Base-by-base conservation (phyloP, 2,888 invertebrate species). In the Boloria selene region DNA sequence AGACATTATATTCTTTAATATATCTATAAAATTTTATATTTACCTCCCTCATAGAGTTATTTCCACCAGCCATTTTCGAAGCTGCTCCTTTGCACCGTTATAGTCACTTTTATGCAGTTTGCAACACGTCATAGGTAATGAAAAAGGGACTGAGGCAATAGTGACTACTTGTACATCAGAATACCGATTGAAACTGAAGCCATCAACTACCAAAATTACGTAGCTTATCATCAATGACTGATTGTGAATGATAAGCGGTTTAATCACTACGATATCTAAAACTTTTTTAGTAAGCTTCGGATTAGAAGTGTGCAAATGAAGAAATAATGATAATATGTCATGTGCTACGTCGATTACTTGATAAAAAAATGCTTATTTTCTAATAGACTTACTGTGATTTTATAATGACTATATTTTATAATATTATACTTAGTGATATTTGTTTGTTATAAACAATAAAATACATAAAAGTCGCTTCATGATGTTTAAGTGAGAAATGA, bases 41-140 rank as follows among this genome's bases (percentile, higher is more conserved):
- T 22, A 56, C 88, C 87, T 84, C 81, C 71, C 79, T 86, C 79
- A 86, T 77, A 83, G 83, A 10, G 80, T 85, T 70, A 80, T 87
- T 78, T 83, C 80, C 77, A 80, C 80, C 73, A 81, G 79, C 85
- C 89, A 89, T 84, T 81, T 75, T 70, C 72, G 73, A 60, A 75
- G 74, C 45, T 74, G 72, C 47, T 74, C 70, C 59, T 80, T 72
- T 3, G 80, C 80, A 63, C 77, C 72, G 74, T 77, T 74, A 73
- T 74, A 75, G 10, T 56, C 63, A 52, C 70, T 55, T 53, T 42
- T 66, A 55, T 61, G 61, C 65, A 54, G 61, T 52, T 16, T 65
- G 44, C 31, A 53, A 59, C 18, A 59, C 59, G 31, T 38, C 31
- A 65, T 65, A 62, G 31, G 59, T 61, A 61, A 38, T 49, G 14